Base-by-base conservation (phyloP, 2,113 vertebrate species). In the Tachycineta bicolor region DNA sequence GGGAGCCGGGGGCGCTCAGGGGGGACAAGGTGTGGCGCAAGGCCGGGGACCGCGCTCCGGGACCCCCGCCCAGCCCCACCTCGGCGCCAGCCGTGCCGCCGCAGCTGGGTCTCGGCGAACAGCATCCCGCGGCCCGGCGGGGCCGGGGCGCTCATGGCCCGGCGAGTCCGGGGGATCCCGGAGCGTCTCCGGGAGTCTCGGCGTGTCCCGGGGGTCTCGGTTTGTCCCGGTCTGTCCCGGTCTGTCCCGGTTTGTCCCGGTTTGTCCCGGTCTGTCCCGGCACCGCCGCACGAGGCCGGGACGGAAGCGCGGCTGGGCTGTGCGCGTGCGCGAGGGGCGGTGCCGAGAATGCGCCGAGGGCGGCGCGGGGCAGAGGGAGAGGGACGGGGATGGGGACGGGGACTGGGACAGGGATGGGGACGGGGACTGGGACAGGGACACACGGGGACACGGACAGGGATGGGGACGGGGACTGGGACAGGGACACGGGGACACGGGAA, bases 1-100 rank as follows among this genome's bases (percentile, higher is more conserved):
- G 71, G 67, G 19, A 14, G 33, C 22, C 22, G 17, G 39, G 39
- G 52, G 37, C 5, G 33, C 53, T 95, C 37, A 37, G 37, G 37
- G 37, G 37, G 37, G 37, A 37, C 37, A 26, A 10, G 33, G 33
- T 59, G 22, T 49, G 26, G 49, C 14, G 20, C 34, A 37, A 50
- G 49, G 28, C 49, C 49, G 8, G 20, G 49, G 49, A 29, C n/a
- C 8, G 58, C 22, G n/a, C 14, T 59, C n/a, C n/a, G 23, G n/a
- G n/a, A 59, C 58, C 58, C 68, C 49, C 68, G 34, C 28, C 47
- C 47, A 34, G 26, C 26, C n/a, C 67, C 78, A 99, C 99, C 99
- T 78, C 97, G 97, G 65, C 97, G 97, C 99, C 99, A 99, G 67
- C 99, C 99, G 33, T 99, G 98, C n/a, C 98, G 98, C n/a, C 97